Base-by-base conservation (phyloP, 2,888 invertebrate species). In the Apantesis nais region DNA sequence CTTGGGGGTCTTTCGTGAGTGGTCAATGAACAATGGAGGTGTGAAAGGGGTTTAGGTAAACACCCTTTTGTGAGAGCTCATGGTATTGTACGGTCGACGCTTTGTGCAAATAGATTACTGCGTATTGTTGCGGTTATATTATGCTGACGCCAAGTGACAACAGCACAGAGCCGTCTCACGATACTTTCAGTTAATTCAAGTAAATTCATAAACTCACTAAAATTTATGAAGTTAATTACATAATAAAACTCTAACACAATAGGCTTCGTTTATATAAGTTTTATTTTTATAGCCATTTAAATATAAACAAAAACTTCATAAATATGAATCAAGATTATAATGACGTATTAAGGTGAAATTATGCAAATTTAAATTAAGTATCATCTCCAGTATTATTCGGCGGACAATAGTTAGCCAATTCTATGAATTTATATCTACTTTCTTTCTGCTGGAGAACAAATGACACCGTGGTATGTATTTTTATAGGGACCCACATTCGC, bases 41-140 rank as follows among this genome's bases (percentile, higher is more conserved):
- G 93, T 91, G 93, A 93, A 93, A 93, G 93, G 93, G 93, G 93
- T 93, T 93, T 92, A 92, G 90, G 92, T 93, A 93, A 93, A 93
- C 93, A 93, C 91, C 92, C 93, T 92, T 92, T 93, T 93, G 92
- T 93, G 88, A 86, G 88, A 89, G 88, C 88, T 88, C 90, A 86
- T 83, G 84, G 89, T 85, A 90, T 89, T 90, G 90, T 92, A 89
- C 87, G 86, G 87, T 86, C 85, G 86, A 84, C 88, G 90, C 89
- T 90, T 91, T 89, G 90, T 88, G 90, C 92, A 93, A 93, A 93
- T 92, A 93, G 93, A 93, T 93, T 93, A 93, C 88, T 87, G 86
- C 86, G 91, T 86, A 91, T 89, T 90, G 90, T 91, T 85, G 87
- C 87, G 84, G 87, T 81, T 80, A n/a, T n/a, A n/a, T n/a, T n/a